Evolutionary conservation across 1,140 invertebrate species (phyloP).

Genomic region (Oncopodura yosiiana): DNA sequence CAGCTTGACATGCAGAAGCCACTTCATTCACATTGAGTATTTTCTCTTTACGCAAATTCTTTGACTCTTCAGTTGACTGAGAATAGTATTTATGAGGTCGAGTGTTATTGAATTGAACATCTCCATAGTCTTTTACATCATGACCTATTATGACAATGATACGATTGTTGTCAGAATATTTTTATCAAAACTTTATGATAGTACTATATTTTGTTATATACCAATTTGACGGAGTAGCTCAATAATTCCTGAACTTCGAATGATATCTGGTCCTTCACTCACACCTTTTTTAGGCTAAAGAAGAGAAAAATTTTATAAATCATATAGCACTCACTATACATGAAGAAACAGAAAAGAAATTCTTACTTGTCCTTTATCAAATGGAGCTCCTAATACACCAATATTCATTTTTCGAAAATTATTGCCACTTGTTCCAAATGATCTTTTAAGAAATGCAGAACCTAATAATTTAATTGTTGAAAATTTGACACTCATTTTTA

Average conservation of each 20-base stretch:
- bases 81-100: too few relatives aligned
- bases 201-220: constrained; percentile 2
- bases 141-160: constrained; percentile 9
- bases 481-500: too few relatives aligned
- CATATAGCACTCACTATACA: not conserved
- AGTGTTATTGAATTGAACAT: constrained; percentile 6
- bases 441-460: too few relatives aligned
- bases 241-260: constrained; percentile 26
- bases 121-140: constrained; percentile 31
- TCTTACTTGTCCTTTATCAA: constrained; percentile 26
- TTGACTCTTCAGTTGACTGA: too few relatives aligned
- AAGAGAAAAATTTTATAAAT: not conserved
- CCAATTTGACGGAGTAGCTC: not conserved
- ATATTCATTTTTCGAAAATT: constrained; percentile 12
- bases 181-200: not conserved
- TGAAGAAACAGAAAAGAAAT: not conserved
- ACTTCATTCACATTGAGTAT: too few relatives aligned
- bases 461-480: too few relatives aligned
- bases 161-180: not conserved
- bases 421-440: too few relatives aligned
- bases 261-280: constrained; percentile 22
- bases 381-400: constrained; percentile 19
- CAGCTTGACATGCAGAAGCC: not conserved
- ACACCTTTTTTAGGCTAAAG: constrained; percentile 25
- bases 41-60: too few relatives aligned